A percentile compares a stretch with the other conserved stretches of the same genome.
phyloP scores from a whole-genome alignment of 2,888 invertebrate genomes.

The Xylota sylvarum region DNA sequence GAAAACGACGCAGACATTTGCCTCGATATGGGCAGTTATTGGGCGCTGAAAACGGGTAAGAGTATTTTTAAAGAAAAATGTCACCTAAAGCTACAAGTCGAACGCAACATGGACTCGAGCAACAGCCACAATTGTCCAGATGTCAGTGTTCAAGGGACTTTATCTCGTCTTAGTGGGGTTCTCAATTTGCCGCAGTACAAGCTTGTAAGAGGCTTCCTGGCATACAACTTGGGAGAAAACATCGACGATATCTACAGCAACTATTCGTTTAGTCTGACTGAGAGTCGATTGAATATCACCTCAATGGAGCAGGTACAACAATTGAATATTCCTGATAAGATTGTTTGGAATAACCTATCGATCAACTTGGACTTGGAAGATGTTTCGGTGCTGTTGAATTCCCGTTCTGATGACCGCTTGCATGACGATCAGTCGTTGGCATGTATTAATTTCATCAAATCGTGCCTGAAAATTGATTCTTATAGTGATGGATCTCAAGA shows the following conservation, averaged over 20 bases:
- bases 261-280: conserved; percentile 80
- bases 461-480: conserved; percentile 93
- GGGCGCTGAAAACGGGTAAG: conserved; percentile 85
- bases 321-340: conserved; percentile 80
- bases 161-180: conserved; percentile 93
- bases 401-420: conserved; percentile 84
- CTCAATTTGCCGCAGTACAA: conserved; percentile 94
- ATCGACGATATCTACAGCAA: conserved; percentile 87
- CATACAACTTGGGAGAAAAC: conserved; percentile 95
- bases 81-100: conserved; percentile 91
- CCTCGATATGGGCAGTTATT: conserved; percentile 82
- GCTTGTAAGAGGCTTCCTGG: conserved; percentile 93
- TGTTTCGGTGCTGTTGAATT: conserved; percentile 88
- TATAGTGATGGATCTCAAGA: conserved; percentile 96
- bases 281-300: conserved; percentile 82
- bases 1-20: conserved; percentile 77
- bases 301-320: conserved; percentile 79
- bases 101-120: conserved; percentile 91
- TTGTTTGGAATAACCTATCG: conserved; percentile 92
- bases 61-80: conserved; percentile 93
- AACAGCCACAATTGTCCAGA: conserved; percentile 88
- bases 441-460: conserved; percentile 96
- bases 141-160: conserved; percentile 92
- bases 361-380: conserved; percentile 93
- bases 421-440: conserved; percentile 87